These are phyloP conservation scores for Manis crassicaudata DNA, from an alignment of 2,797 vertebrate species.

Conservation along the genomic window DNA sequence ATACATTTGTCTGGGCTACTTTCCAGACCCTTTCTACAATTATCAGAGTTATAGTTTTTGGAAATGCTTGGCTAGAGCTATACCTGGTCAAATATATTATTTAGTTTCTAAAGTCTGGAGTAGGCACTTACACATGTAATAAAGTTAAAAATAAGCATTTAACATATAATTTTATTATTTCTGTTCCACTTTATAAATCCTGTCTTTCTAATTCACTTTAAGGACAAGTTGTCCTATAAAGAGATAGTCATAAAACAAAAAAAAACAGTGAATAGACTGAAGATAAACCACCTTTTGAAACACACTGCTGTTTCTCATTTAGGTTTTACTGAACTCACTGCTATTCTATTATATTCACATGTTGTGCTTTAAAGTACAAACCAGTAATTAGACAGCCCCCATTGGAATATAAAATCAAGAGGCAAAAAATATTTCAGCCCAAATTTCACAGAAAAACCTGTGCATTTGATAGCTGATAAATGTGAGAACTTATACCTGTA, in stretches of 20 bases:
- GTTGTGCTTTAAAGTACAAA: background rate
- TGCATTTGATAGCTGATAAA: conserved; percentile 20
- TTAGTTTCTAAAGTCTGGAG: background rate
- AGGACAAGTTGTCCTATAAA: background rate
- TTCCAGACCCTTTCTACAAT: background rate
- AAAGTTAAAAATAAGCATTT: conserved; percentile 52
- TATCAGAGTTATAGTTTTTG: background rate
- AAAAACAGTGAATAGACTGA: background rate
- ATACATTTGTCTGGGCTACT: conserved; percentile 43
- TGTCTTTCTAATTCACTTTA: conserved; percentile 9
- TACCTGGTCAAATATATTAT: conserved; percentile 5
- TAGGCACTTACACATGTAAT: background rate
- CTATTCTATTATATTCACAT: background rate
- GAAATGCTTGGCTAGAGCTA: background rate
- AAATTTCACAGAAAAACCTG: conserved; percentile 18
- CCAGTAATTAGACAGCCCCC: background rate
- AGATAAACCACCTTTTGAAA: background rate
- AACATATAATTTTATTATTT: conserved; percentile 47
- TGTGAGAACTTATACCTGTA: background rate
- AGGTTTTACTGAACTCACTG: background rate
- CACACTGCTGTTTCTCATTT: background rate
- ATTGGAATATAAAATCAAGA: background rate
- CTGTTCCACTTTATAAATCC: background rate
- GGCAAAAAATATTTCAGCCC: background rate
- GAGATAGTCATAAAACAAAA: background rate